These are phyloP conservation scores for Artibeus lituratus DNA, from an alignment of 2,797 vertebrate species.

Conservation along the genomic window DNA sequence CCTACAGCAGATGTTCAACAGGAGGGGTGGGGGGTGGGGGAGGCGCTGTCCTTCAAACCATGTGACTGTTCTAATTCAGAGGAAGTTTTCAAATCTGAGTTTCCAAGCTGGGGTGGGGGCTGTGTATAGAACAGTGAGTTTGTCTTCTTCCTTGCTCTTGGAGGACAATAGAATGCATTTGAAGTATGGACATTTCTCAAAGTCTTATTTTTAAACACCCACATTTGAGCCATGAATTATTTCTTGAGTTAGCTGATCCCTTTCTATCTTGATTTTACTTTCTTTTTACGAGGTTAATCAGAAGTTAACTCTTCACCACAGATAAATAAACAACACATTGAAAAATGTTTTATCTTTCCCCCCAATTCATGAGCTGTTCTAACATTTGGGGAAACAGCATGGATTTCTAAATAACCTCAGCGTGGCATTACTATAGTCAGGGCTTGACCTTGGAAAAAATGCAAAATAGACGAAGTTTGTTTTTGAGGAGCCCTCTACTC, in stretches of 20 bases:
- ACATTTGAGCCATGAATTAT: neutral
- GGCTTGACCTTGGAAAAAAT: neutral
- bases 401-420: neutral
- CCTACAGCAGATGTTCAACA: slow-evolving; percentile 59
- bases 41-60: slow-evolving; percentile 17
- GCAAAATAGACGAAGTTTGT: neutral
- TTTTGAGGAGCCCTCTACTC: neutral
- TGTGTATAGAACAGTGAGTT: neutral
- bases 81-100: slow-evolving; percentile 77
- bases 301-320: neutral
- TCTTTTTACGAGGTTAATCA: slow-evolving; percentile 13
- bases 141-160: slow-evolving; percentile 8
- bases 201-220: neutral
- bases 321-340: neutral
- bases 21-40: neutral
- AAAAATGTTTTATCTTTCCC: neutral
- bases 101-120: slow-evolving; percentile 45
- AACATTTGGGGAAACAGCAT: neutral
- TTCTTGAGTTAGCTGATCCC: neutral
- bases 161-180: neutral
- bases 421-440: neutral
- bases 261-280: slow-evolving; percentile 42
- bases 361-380: neutral
- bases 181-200: neutral
- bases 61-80: slow-evolving; percentile 58